Evolutionary conservation across 2,797 vertebrate species (phyloP).

Genomic region (Tinamus major): DNA sequence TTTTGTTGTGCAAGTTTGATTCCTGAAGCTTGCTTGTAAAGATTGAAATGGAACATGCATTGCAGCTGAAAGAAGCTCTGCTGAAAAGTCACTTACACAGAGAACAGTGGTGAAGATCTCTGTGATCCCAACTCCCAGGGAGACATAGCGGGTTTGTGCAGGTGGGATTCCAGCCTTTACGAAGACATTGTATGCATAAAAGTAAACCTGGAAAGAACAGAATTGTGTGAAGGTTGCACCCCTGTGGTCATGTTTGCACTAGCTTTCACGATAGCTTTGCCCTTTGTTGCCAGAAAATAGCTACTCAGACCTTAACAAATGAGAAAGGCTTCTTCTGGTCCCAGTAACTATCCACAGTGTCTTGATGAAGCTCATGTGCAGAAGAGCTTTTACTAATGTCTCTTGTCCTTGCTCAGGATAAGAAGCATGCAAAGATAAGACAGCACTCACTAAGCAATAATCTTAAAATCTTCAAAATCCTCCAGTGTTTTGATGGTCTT

Average conservation of each 20-base stretch:
- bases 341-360: neutral
- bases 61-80: neutral
- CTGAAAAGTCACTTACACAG: slow-evolving; percentile 81
- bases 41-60: neutral
- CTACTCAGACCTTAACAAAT: neutral
- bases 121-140: slow-evolving; percentile 81
- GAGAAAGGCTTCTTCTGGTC: slow-evolving; percentile 78
- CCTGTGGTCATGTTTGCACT: neutral
- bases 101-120: slow-evolving; percentile 77
- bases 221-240: neutral
- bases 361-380: slow-evolving; percentile 57
- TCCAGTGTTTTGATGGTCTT: neutral
- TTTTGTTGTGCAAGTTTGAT: neutral
- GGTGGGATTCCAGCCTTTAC: slow-evolving; percentile 80
- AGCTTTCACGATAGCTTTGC: neutral
- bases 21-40: neutral
- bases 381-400: neutral
- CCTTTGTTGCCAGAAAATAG: neutral
- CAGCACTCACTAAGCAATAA: neutral
- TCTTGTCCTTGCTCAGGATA: neutral
- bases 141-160: slow-evolving; percentile 76
- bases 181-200: slow-evolving; percentile 85
- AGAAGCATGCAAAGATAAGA: neutral
- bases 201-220: slow-evolving; percentile 80
- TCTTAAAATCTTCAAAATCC: neutral